Evolutionary conservation across 2,113 vertebrate genomes (phyloP).

Genomic region (Sialia sialis): DNA sequence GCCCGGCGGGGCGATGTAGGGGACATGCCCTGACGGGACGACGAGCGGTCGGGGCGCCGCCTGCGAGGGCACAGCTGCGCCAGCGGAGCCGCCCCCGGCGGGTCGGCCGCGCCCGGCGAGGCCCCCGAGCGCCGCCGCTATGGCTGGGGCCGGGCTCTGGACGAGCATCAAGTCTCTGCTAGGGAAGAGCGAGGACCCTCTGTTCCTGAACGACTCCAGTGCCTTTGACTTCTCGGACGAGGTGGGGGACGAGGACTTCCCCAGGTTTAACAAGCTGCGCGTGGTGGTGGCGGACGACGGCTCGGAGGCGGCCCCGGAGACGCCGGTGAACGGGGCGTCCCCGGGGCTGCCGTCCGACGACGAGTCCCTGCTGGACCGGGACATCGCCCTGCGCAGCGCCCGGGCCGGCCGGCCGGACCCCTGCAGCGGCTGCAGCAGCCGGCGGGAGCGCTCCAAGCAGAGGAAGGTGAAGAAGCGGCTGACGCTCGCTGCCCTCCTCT

Average conservation of each 20-base stretch:
- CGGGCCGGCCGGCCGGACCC: slow-evolving; percentile 69
- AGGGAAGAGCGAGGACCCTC: slow-evolving; percentile 61
- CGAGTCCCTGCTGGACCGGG: slow-evolving; percentile 81
- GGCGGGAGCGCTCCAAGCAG: slow-evolving; percentile 74
- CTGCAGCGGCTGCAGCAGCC: slow-evolving; percentile 80
- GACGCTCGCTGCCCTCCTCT: slow-evolving; percentile 82
- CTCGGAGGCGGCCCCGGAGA: slow-evolving; percentile 33
- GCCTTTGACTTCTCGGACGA: slow-evolving; percentile 87
- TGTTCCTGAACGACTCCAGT: slow-evolving; percentile 83
- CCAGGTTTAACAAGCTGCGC: slow-evolving; percentile 85
- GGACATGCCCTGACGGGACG: slow-evolving; percentile 9
- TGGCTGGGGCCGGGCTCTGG: slow-evolving; percentile 81
- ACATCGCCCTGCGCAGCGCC: slow-evolving; percentile 43
- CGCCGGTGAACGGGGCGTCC: slow-evolving; percentile 73
- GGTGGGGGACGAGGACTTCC: slow-evolving; percentile 75
- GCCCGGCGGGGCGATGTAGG: not conserved
- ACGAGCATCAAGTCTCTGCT: slow-evolving; percentile 79
- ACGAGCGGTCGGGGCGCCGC: not conserved
- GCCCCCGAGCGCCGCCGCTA: slow-evolving; percentile 40
- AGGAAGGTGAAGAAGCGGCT: slow-evolving; percentile 82
- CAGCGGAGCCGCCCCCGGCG: not conserved
- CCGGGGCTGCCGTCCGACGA: slow-evolving; percentile 76
- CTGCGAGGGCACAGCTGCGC: not conserved
- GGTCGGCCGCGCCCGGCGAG: not conserved
- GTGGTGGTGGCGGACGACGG: slow-evolving; percentile 88